Evolutionary conservation across 2,113 vertebrate species (phyloP).

Genomic region (Entelurus aequoreus): DNA sequence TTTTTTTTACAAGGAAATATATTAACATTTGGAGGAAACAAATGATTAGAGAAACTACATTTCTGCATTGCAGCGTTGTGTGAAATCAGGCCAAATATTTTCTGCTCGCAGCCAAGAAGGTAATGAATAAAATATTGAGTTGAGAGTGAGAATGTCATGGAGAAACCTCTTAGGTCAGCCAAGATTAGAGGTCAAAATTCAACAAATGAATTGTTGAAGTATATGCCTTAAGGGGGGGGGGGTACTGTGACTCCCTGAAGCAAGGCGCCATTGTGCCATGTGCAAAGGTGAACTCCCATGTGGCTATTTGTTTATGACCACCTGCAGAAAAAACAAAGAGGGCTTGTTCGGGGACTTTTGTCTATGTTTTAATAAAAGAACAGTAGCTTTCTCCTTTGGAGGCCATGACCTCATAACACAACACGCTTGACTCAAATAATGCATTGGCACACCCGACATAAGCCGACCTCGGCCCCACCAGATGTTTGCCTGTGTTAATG

Average conservation of each 20-base stretch:
- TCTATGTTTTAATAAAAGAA: too few species aligned
- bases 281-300: background rate
- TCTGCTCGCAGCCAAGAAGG: constrained; percentile 8
- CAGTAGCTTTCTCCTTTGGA: too few species aligned
- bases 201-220: background rate
- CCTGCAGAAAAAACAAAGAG: constrained; percentile 2
- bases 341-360: too few species aligned
- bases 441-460: too few species aligned
- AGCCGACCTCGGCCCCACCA: too few species aligned
- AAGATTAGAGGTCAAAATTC: background rate
- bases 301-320: background rate
- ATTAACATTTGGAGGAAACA: constrained; percentile 9
- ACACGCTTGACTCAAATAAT: too few species aligned
- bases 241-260: too few species aligned
- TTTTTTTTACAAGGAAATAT: constrained; percentile 5
- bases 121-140: constrained; percentile 13
- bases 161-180: constrained; percentile 1
- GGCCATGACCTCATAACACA: too few species aligned
- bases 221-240: background rate
- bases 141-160: constrained; percentile 2
- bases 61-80: constrained; percentile 16
- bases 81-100: constrained; percentile 20
- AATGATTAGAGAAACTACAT: constrained; percentile 19
- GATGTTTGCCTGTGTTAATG: too few species aligned
- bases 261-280: background rate